Conservation (phyloP, 2,797 vertebrate genomes). For the Bucorvus abyssinicus region DNA sequence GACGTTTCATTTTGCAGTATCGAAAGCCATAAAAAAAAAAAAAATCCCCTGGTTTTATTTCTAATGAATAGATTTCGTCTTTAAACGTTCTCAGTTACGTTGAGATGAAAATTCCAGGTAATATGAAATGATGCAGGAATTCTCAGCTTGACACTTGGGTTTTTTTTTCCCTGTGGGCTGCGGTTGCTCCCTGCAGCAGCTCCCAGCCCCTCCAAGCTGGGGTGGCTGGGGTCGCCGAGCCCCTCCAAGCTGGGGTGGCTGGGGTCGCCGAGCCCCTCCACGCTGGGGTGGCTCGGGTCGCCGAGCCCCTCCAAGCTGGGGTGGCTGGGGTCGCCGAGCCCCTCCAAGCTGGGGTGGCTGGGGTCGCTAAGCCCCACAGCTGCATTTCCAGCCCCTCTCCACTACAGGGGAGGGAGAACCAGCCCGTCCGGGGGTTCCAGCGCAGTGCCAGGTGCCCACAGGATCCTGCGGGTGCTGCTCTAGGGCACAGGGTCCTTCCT, state of each 20-base stretch:
- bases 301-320: too few species aligned
- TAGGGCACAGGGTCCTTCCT: neutral
- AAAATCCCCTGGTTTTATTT: neutral
- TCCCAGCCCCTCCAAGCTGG: too few species aligned
- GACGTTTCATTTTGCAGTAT: rapidly evolving
- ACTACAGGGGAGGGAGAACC: neutral
- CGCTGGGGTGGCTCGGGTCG: too few species aligned
- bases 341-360: too few species aligned
- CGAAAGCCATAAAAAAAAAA: neutral
- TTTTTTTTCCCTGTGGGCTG: rapidly evolving
- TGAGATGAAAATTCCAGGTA: neutral
- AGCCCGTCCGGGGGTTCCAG: neutral
- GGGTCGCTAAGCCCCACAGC: too few species aligned
- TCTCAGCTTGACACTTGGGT: neutral
- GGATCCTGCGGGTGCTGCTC: too few species aligned
- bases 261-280: too few species aligned
- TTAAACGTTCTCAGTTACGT: neutral
- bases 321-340: too few species aligned
- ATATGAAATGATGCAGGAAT: rapidly evolving
- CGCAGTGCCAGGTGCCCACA: too few species aligned
- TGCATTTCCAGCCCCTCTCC: neutral
- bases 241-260: too few species aligned
- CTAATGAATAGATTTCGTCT: neutral
- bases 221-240: too few species aligned
- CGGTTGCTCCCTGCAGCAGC: neutral